Evolutionary conservation across 2,888 invertebrate genomes (phyloP).

Genomic region (Spilarctia lutea): DNA sequence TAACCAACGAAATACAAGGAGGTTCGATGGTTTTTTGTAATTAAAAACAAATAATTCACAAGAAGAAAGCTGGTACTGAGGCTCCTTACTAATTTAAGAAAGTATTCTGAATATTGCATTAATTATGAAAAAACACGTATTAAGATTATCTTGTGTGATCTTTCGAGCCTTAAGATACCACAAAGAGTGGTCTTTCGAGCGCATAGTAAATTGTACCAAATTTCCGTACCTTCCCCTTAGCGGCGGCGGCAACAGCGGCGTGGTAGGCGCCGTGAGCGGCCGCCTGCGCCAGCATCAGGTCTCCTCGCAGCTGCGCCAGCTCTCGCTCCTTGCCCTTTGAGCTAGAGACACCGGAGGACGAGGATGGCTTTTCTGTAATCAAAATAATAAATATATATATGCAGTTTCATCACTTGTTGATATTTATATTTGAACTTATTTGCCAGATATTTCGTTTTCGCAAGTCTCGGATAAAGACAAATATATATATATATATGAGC

Average conservation of each 20-base stretch:
- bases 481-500: too few species aligned
- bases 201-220: background rate
- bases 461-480: too few species aligned
- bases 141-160: background rate
- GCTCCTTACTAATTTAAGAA: too few species aligned
- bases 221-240: slow-evolving; percentile 75
- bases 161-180: background rate
- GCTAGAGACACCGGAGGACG: slow-evolving; percentile 51
- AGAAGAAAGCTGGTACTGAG: too few species aligned
- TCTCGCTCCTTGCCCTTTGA: slow-evolving; percentile 78
- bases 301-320: slow-evolving; percentile 75
- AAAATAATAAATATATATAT: too few species aligned
- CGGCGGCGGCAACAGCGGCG: slow-evolving; percentile 79
- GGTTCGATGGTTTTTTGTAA: too few species aligned
- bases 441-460: too few species aligned
- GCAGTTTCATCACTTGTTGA: background rate
- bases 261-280: slow-evolving; percentile 84
- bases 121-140: too few species aligned
- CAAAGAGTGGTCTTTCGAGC: background rate
- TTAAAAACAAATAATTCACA: too few species aligned
- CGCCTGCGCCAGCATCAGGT: slow-evolving; percentile 83
- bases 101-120: too few species aligned
- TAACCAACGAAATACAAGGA: too few species aligned
- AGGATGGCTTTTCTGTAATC: slow-evolving; percentile 66
- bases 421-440: too few species aligned